These are phyloP conservation scores for Beroe ovata DNA, from an alignment of 37 sponge, comb jelly and placozoan genomes.

Conservation along the genomic window DNA sequence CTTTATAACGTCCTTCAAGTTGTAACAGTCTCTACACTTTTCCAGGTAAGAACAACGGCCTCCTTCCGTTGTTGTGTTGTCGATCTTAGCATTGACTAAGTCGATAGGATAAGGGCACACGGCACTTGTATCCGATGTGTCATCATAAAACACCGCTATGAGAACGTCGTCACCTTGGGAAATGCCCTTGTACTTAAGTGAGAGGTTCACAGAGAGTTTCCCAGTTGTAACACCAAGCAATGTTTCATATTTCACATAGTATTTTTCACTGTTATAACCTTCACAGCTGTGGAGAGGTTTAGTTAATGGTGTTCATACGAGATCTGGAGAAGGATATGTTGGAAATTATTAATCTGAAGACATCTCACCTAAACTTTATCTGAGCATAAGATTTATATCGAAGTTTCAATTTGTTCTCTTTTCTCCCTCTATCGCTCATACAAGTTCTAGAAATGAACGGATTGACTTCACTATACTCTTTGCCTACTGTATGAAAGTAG, in stretches of 20 bases:
- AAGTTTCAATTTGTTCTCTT: not conserved
- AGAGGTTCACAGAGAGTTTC: not conserved
- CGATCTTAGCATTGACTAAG: slow-evolving; percentile 12
- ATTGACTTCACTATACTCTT: not conserved
- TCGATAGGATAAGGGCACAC: not conserved
- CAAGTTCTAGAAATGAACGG: slow-evolving; percentile 54
- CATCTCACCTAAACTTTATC: slow-evolving; percentile 13
- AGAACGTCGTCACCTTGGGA: slow-evolving; percentile 20
- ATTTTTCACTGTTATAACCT: not conserved
- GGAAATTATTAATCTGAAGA: too few species aligned
- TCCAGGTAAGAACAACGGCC: not conserved
- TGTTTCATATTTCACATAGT: not conserved
- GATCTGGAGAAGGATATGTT: too few species aligned
- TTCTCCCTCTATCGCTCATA: not conserved
- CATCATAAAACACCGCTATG: slow-evolving; percentile 44
- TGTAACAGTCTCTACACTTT: not conserved
- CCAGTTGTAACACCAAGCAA: not conserved
- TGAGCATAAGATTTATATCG: slow-evolving; percentile 18
- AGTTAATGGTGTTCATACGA: not conserved
- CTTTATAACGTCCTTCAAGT: not conserved
- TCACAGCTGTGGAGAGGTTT: not conserved
- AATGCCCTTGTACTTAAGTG: not conserved
- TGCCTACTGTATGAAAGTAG: slow-evolving; percentile 33
- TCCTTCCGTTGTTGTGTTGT: not conserved
- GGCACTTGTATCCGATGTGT: slow-evolving; percentile 2